Evolutionary conservation across 2,113 vertebrate species (phyloP).

Genomic region (Bettongia penicillata): DNA sequence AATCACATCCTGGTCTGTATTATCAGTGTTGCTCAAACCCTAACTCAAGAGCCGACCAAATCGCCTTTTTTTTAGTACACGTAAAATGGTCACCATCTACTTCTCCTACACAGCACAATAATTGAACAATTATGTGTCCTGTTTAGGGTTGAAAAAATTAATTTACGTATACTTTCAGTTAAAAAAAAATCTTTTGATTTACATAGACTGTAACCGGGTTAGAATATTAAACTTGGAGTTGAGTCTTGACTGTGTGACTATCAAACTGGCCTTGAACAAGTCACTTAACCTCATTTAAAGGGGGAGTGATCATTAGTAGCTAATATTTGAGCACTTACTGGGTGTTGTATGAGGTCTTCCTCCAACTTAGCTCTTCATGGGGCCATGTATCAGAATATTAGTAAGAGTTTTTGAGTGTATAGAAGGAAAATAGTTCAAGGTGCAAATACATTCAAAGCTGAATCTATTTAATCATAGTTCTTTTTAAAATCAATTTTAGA

Average conservation of each 20-base stretch:
- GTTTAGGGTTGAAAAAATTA: neutral
- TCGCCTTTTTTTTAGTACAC: neutral
- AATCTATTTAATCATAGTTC: neutral
- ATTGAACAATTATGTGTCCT: neutral
- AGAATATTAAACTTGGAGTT: constrained; percentile 11
- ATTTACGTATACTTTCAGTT: neutral
- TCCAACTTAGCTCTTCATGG: neutral
- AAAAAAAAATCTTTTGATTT: constrained; percentile 11
- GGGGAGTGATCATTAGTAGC: neutral
- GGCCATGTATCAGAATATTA: neutral
- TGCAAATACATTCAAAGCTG: neutral
- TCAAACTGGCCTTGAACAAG: neutral
- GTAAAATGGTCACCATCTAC: neutral
- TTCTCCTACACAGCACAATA: constrained; percentile 4
- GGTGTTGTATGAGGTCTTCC: neutral
- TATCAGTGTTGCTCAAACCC: neutral
- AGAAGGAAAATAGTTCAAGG: neutral
- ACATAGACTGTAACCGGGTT: neutral
- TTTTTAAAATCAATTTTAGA: neutral
- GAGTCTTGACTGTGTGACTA: neutral
- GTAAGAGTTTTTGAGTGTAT: neutral
- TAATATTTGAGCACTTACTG: neutral
- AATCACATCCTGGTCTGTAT: neutral
- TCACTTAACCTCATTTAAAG: neutral
- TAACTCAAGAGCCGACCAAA: neutral